Conservation (phyloP, 1,140 invertebrate genomes). For the Heliothis virescens region DNA sequence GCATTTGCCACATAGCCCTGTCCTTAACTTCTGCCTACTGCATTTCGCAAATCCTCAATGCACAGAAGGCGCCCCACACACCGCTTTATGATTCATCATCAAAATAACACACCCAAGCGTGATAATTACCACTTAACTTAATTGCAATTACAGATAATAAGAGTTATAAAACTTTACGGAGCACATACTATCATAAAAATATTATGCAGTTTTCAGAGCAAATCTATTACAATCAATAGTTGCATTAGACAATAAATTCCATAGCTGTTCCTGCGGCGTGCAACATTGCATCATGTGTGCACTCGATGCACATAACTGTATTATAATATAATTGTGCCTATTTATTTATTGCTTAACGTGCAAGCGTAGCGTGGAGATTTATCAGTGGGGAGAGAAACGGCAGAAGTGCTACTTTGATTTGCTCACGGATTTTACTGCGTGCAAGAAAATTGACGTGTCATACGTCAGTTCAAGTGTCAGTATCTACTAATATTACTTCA, state of each 20-base stretch:
- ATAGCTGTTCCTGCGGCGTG: neutral
- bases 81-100: no score
- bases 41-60: no score
- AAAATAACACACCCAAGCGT: no score
- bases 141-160: no score
- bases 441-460: neutral
- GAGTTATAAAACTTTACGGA: no score
- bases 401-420: neutral
- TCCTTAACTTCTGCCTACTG: no score
- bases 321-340: slow-evolving; percentile 44
- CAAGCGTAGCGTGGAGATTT: slow-evolving; percentile 16
- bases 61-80: no score
- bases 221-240: slow-evolving; percentile 28
- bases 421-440: neutral
- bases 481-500: no score
- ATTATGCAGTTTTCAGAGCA: neutral
- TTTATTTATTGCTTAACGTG: slow-evolving; percentile 46
- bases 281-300: slow-evolving; percentile 6
- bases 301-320: slow-evolving; percentile 43
- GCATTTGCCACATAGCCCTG: no score
- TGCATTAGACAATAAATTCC: slow-evolving; percentile 21
- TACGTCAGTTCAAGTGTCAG: neutral
- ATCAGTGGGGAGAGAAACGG: neutral
- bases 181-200: neutral
- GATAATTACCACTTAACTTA: no score